phyloP scores from a whole-genome alignment of 2,888 invertebrate genomes.

The Therioaphis trifolii region DNA sequence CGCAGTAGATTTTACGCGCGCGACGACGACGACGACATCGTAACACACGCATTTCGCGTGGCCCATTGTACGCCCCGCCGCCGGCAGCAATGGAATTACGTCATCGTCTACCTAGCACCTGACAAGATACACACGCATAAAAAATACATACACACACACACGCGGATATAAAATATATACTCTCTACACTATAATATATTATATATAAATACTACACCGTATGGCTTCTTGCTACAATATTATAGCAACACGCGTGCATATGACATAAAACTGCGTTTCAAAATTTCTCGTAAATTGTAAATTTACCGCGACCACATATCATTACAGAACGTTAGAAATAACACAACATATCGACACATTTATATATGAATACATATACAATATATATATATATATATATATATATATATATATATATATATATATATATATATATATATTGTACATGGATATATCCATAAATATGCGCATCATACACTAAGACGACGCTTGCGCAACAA shows the following conservation, averaged over 20 bases:
- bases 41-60: not conserved
- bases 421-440: too few relatives aligned
- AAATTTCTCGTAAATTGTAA: conserved; percentile 5
- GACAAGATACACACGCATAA: conserved; percentile 13
- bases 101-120: conserved; percentile 48
- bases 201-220: not conserved
- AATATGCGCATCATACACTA: too few relatives aligned
- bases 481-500: not conserved
- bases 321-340: not conserved
- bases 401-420: too few relatives aligned
- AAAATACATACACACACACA: too few relatives aligned
- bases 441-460: too few relatives aligned
- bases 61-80: not conserved
- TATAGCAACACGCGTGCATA: not conserved
- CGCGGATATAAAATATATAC: not conserved
- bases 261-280: not conserved
- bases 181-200: not conserved
- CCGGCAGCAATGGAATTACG: conserved; percentile 25
- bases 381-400: too few relatives aligned
- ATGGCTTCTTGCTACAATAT: conserved; percentile 28
- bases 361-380: not conserved
- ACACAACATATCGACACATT: not conserved
- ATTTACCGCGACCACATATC: not conserved
- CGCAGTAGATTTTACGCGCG: not conserved
- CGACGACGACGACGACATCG: not conserved